phyloP scores from a whole-genome alignment of 2,797 vertebrate species.

The Serranus cabrilla region DNA sequence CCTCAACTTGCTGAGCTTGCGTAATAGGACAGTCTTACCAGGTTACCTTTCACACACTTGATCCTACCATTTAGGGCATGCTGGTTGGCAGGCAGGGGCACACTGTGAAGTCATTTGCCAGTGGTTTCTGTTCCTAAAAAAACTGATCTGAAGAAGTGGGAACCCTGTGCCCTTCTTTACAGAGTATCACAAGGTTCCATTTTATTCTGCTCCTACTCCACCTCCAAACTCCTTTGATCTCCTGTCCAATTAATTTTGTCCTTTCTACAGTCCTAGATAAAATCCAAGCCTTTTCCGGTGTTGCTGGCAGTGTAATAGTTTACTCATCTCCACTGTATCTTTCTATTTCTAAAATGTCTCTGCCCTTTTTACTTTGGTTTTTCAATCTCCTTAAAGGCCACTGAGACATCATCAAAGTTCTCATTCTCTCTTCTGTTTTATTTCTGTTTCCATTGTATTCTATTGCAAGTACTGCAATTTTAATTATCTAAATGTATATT shows the following conservation, averaged over 20 bases:
- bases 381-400: conserved; percentile 46
- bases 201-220: conserved; percentile 43
- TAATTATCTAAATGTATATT: background rate
- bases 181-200: conserved; percentile 26
- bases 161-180: conserved; percentile 21
- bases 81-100: background rate
- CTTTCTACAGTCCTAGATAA: conserved; percentile 44
- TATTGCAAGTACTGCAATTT: conserved; percentile 2
- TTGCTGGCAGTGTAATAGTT: conserved; percentile 29
- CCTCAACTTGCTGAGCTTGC: too few species aligned
- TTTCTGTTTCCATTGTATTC: conserved; percentile 5
- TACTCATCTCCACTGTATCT: conserved; percentile 34
- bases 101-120: background rate
- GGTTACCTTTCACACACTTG: background rate
- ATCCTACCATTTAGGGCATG: background rate
- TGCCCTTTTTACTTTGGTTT: conserved; percentile 46
- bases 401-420: conserved; percentile 11
- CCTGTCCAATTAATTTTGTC: conserved; percentile 61
- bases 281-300: conserved; percentile 39
- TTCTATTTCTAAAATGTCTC: conserved; percentile 27
- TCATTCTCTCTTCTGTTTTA: conserved; percentile 6
- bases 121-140: background rate
- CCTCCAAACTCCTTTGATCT: conserved; percentile 63
- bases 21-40: too few species aligned
- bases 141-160: background rate